phyloP scores from a whole-genome alignment of 2,113 vertebrate genomes.

The Heterotilapia buettikoferi region DNA sequence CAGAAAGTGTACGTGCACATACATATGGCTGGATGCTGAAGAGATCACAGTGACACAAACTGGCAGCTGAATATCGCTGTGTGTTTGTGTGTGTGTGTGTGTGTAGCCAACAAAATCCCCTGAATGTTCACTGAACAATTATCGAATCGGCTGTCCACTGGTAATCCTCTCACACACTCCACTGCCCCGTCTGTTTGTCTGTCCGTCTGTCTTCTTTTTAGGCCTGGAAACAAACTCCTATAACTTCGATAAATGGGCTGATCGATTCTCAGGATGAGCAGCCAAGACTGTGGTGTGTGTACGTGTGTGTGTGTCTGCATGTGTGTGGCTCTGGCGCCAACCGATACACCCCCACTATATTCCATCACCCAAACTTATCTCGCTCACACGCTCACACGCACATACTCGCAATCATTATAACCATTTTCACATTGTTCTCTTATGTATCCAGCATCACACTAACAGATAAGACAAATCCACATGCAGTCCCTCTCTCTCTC shows the following conservation, averaged over 20 bases:
- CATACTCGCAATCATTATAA: not conserved
- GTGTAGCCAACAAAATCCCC: constrained; percentile 18
- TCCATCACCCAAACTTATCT: not conserved
- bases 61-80: constrained; percentile 13
- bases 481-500: not conserved
- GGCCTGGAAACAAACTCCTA: constrained; percentile 74
- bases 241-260: constrained; percentile 78
- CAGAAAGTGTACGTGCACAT: constrained; percentile 1
- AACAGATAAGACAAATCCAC: not conserved
- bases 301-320: constrained; percentile 1
- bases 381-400: not conserved
- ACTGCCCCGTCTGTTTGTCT: constrained; percentile 60
- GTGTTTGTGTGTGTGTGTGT: not conserved
- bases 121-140: constrained; percentile 75
- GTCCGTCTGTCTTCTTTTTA: constrained; percentile 7
- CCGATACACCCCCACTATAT: not conserved
- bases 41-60: constrained; percentile 22
- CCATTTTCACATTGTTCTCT: not conserved
- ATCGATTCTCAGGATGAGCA: constrained; percentile 79
- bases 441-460: not conserved
- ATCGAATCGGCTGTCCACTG: constrained; percentile 57
- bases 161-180: constrained; percentile 74
- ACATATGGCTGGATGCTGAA: constrained; percentile 35
- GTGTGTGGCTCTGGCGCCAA: constrained; percentile 39
- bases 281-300: constrained; percentile 8